Evolutionary conservation across 1,140 invertebrate species (phyloP).

Genomic region (Oryzaephilus surinamensis): DNA sequence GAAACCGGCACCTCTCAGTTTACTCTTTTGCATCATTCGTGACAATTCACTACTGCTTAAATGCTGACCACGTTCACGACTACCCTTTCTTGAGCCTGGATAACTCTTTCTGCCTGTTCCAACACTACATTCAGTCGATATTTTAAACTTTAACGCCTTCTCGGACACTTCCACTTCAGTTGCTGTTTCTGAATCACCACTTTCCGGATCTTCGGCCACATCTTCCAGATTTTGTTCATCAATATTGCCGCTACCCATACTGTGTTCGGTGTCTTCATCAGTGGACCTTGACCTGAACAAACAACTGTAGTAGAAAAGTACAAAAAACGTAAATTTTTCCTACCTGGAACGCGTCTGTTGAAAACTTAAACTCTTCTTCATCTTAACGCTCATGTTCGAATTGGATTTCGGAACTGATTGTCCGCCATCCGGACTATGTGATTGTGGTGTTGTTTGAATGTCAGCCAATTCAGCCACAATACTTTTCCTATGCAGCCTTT

Average conservation of each 20-base stretch:
- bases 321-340: no score
- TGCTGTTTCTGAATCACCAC: conserved; percentile 55
- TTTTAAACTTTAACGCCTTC: conserved; percentile 63
- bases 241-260: conserved; percentile 16
- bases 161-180: conserved; percentile 69
- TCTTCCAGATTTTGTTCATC: conserved; percentile 46
- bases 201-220: conserved; percentile 48
- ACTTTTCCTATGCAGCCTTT: conserved; percentile 49
- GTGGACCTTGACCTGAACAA: conserved; percentile 31
- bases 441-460: conserved; percentile 17
- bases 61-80: conserved; percentile 40
- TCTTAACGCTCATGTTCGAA: conserved; percentile 44
- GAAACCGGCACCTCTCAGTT: conserved; percentile 24
- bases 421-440: conserved; percentile 29
- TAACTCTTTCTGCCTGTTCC: conserved; percentile 45
- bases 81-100: conserved; percentile 49
- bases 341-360: conserved; percentile 34
- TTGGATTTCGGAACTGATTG: conserved; percentile 40
- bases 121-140: conserved; percentile 52
- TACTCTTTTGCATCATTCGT: conserved; percentile 27
- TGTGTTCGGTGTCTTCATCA: conserved; percentile 30
- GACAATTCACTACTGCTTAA: conserved; percentile 28
- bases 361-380: conserved; percentile 35
- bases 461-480: conserved; percentile 38
- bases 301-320: no score